A percentile compares a stretch with the other conserved stretches of the same genome.
Conservation (phyloP, 2,113 vertebrate genomes). For the Sisor rabdophorus region DNA sequence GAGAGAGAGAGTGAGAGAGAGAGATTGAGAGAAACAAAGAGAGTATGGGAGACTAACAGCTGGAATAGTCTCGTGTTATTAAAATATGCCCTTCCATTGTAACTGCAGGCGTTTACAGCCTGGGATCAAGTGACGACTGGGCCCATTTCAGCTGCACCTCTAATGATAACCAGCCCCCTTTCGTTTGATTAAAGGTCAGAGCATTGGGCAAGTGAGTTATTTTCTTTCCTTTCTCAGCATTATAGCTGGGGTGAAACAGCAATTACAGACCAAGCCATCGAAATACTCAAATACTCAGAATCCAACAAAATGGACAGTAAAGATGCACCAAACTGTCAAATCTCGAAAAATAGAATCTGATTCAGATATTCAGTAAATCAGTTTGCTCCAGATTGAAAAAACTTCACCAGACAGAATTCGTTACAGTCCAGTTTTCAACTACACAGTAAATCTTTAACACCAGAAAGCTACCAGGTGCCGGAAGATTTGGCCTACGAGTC, state of each 20-base stretch:
- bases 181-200: conserved; percentile 39
- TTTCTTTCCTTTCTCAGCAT: conserved; percentile 26
- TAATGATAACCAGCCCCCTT: conserved; percentile 22
- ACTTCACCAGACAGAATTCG: background rate
- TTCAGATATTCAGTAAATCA: background rate
- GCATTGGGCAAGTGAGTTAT: background rate
- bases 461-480: background rate
- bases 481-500: background rate
- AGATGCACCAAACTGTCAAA: background rate
- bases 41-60: background rate
- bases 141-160: conserved; percentile 14
- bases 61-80: conserved; percentile 3
- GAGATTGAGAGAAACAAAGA: background rate
- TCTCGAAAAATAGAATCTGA: background rate
- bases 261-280: conserved; percentile 4
- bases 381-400: background rate
- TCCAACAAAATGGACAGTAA: background rate
- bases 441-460: background rate
- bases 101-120: conserved; percentile 29
- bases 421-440: background rate
- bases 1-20: background rate
- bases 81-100: conserved; percentile 36
- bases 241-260: background rate
- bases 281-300: background rate
- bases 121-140: conserved; percentile 34